phyloP scores from a whole-genome alignment of 2,888 invertebrate species.

The Orchesellides sinensis region DNA sequence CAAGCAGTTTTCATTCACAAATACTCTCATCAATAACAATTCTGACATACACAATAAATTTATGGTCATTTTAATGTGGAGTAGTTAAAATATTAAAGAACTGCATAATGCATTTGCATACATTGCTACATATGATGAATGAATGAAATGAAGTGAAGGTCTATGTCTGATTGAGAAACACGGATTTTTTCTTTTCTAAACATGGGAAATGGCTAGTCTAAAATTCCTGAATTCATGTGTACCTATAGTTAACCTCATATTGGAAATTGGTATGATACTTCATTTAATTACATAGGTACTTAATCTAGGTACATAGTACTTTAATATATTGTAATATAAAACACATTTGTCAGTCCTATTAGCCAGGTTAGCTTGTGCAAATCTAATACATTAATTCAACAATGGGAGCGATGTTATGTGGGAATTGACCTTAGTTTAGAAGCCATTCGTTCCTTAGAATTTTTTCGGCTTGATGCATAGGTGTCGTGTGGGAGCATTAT shows the following conservation, averaged over 20 bases:
- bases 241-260: conserved; percentile 11
- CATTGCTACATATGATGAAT: too few relatives aligned
- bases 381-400: not conserved
- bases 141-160: not conserved
- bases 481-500: too few relatives aligned
- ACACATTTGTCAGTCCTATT: too few relatives aligned
- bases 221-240: not conserved
- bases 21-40: too few relatives aligned
- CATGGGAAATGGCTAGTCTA: conserved; percentile 5
- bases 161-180: conserved; percentile 12
- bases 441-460: not conserved
- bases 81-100: too few relatives aligned
- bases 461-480: not conserved
- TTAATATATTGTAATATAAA: too few relatives aligned
- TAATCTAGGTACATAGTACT: not conserved
- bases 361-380: not conserved
- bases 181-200: not conserved
- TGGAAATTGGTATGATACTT: not conserved
- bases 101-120: too few relatives aligned
- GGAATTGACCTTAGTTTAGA: conserved; percentile 15
- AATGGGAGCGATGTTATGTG: not conserved
- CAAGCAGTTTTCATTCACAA: too few relatives aligned
- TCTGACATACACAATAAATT: too few relatives aligned
- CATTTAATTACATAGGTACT: not conserved
- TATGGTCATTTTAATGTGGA: too few relatives aligned